Conservation (phyloP, 2,113 vertebrate species). For the Channa argus region DNA sequence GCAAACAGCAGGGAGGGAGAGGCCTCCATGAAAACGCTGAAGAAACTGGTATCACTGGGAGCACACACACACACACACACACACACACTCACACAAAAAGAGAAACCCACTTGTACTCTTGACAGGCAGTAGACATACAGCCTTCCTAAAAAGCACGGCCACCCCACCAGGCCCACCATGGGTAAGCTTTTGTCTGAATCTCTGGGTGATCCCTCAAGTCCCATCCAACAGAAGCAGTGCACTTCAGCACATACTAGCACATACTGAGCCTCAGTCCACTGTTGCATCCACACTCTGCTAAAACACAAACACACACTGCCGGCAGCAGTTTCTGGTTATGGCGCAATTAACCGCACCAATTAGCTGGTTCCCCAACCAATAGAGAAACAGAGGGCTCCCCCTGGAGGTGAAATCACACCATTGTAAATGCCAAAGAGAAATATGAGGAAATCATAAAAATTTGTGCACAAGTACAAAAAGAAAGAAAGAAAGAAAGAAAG, state of each 20-base stretch:
- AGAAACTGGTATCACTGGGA: constrained; percentile 60
- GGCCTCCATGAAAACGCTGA: constrained; percentile 60
- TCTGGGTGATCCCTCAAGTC: constrained; percentile 64
- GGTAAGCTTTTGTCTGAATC: constrained; percentile 59
- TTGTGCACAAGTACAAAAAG: constrained; percentile 54
- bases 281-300: constrained; percentile 13
- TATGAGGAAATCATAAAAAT: constrained; percentile 53
- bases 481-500: background rate
- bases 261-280: constrained; percentile 31
- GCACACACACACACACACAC: constrained; percentile 12
- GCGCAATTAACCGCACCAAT: constrained; percentile 81
- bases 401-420: constrained; percentile 79
- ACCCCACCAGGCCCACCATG: constrained; percentile 44
- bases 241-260: constrained; percentile 47
- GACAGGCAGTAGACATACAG: constrained; percentile 53
- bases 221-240: constrained; percentile 57
- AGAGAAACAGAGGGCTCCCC: constrained; percentile 82
- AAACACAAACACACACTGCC: constrained; percentile 23
- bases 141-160: constrained; percentile 50
- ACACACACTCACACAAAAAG: constrained; percentile 12
- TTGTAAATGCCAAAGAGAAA: constrained; percentile 39
- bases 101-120: constrained; percentile 34
- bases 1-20: constrained; percentile 72
- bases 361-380: constrained; percentile 68
- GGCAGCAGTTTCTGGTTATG: constrained; percentile 48